Evolutionary conservation across 2,888 invertebrate species (phyloP), one percentile per base, ranked within the genome.

Genomic region (Oscheius sp.): DNA sequence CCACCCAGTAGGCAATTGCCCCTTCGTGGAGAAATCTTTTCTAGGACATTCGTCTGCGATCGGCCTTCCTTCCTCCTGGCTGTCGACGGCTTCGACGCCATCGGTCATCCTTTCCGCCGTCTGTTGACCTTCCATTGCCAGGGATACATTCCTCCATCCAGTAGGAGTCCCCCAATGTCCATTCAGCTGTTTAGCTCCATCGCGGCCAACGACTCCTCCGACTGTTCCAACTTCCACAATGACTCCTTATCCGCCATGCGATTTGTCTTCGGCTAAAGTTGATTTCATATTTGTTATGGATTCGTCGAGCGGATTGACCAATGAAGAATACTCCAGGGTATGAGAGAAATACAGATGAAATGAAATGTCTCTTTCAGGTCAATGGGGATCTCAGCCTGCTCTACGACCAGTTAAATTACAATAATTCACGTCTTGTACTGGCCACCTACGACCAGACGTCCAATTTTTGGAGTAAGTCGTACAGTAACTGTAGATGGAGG

Each of bases 61-160:
- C 52, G 73, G 5, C 74, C 76, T 13, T 74, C 76, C 23, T 79
- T 79, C 77, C 69, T 77, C 1, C 70, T 84, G 16, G 74, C 79
- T 23, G 56, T 84, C 2, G 83, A 83, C 68, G 84, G 82, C 18
- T 63, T 79, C 21, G 84, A 84, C 52, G 71, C 52, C n/a, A 72
- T 74, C 45, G 82, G 82, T n/a, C 78, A 83, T 69, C 83, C 82
- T 0, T 84, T 80, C 79, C 72, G 84, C 43, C 73, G 83, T 16
- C 74, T 79, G 5, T 76, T 71, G 68, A 83, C 80, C 12, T 76
- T 75, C 68, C 84, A 84, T 58, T 84, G 84, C 71, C 74, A 78
- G 45, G 80, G 80, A 53, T 71, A 73, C 18, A 68, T 79, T 18
- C 46, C 64, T 7, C 70, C 76, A 18, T 63, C 53, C 18, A 72